phyloP scores from a whole-genome alignment of 2,888 invertebrate genomes.

The Caenorhabditis sp. region DNA sequence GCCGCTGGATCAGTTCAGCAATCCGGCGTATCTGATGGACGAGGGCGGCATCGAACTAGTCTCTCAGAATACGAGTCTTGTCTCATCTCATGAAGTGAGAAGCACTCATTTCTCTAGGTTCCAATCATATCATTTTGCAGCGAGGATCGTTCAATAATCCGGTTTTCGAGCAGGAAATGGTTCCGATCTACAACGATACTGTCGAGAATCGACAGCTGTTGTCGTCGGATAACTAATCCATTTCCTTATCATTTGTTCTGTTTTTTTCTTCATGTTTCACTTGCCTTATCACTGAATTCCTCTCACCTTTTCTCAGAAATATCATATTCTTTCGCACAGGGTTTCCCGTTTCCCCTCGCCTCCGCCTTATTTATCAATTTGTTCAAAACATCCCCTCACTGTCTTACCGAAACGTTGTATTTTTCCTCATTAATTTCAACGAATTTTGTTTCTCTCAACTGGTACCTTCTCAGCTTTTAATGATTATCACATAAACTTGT shows the following conservation, averaged over 20 bases:
- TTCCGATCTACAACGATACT: conserved; percentile 72
- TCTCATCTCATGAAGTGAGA: conserved; percentile 54
- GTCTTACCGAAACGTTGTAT: conserved; percentile 18
- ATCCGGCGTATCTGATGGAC: conserved; percentile 68
- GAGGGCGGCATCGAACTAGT: conserved; percentile 66
- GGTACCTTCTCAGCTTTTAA: conserved; percentile 22
- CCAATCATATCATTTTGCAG: too few relatives aligned
- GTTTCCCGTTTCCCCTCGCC: not conserved
- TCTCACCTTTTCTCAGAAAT: not conserved
- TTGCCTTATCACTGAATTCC: conserved; percentile 13
- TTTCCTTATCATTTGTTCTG: conserved; percentile 11
- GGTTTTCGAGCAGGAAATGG: conserved; percentile 70
- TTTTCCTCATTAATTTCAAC: conserved; percentile 3
- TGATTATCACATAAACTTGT: not conserved
- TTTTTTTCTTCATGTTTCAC: conserved; percentile 1
- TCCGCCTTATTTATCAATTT: not conserved
- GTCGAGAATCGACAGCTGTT: conserved; percentile 61
- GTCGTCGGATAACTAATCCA: conserved; percentile 31
- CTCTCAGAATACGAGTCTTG: conserved; percentile 60
- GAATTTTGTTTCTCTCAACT: not conserved
- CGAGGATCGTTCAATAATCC: conserved; percentile 72
- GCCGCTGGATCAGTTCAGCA: conserved; percentile 62
- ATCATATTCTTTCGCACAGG: conserved; percentile 6
- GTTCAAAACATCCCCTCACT: conserved; percentile 10
- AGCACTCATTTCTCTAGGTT: too few relatives aligned